Evolutionary conservation across 2,888 invertebrate species (phyloP).

Genomic region (Meteorus cinctellus): DNA sequence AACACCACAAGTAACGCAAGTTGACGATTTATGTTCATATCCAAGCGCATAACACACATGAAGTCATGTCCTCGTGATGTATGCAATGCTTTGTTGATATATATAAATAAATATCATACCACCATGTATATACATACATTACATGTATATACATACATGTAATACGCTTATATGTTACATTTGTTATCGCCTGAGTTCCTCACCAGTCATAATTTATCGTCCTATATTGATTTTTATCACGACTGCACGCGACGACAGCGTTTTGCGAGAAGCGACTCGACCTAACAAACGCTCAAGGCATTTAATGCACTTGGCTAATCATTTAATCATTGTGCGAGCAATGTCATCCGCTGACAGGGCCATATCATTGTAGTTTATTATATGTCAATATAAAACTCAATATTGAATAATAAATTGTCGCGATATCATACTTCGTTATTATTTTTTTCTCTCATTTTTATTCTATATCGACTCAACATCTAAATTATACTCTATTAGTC

Average conservation of each 20-base stretch:
- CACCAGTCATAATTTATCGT: constrained; percentile 27
- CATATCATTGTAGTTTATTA: not conserved
- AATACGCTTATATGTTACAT: constrained; percentile 30
- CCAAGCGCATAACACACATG: constrained; percentile 15
- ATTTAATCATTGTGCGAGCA: constrained; percentile 26
- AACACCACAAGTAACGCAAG: not conserved
- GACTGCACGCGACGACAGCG: constrained; percentile 38
- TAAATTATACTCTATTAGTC: too few species aligned
- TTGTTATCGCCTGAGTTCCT: constrained; percentile 33
- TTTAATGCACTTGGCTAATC: constrained; percentile 11
- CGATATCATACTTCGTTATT: too few species aligned
- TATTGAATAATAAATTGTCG: not conserved
- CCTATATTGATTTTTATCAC: constrained; percentile 47
- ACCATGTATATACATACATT: not conserved
- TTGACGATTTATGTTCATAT: constrained; percentile 9
- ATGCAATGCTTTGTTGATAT: constrained; percentile 9
- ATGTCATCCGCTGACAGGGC: constrained; percentile 8
- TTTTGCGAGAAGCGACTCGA: not conserved
- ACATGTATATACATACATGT: not conserved
- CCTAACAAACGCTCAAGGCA: constrained; percentile 9
- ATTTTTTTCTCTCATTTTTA: too few species aligned
- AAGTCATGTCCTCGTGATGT: constrained; percentile 17
- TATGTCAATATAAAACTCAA: not conserved
- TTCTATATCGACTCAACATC: too few species aligned
- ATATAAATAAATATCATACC: constrained; percentile 25